Evolutionary conservation across 1,140 invertebrate genomes (phyloP).

Genomic region (Cotesia glomerata): DNA sequence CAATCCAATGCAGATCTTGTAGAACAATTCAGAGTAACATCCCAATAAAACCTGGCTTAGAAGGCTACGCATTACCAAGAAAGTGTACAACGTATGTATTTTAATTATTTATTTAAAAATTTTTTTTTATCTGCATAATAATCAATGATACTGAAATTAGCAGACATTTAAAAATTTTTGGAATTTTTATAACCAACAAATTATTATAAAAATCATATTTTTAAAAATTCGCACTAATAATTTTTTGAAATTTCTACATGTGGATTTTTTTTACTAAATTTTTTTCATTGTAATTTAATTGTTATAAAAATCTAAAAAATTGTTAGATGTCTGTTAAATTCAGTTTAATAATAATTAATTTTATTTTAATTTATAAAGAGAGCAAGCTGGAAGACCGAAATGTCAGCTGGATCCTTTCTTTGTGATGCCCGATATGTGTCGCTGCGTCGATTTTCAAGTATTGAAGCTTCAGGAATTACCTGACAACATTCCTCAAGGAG

Average conservation of each 20-base stretch:
- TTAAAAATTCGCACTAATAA: no score
- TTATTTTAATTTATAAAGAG: slow-evolving; percentile 63
- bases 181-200: no score
- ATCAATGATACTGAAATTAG: no score
- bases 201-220: no score
- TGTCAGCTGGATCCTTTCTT: slow-evolving; percentile 98
- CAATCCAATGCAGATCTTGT: slow-evolving; percentile 95
- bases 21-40: slow-evolving; percentile 89
- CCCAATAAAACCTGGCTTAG: slow-evolving; percentile 90
- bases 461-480: slow-evolving; percentile 95
- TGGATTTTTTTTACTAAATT: no score
- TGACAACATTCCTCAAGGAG: slow-evolving; percentile 96
- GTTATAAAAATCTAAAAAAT: no score
- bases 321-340: no score
- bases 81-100: slow-evolving; percentile 87
- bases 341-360: not conserved
- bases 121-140: slow-evolving; percentile 17
- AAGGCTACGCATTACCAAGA: slow-evolving; percentile 95
- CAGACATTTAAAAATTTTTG: no score
- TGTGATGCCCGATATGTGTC: slow-evolving; percentile 96
- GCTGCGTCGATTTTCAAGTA: slow-evolving; percentile 93
- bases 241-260: no score
- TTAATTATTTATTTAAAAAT: slow-evolving; percentile 13
- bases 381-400: slow-evolving; percentile 86
- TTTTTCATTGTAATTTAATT: no score